Evolutionary conservation across 2,888 invertebrate genomes (phyloP).

Genomic region (Netelia melanura): DNA sequence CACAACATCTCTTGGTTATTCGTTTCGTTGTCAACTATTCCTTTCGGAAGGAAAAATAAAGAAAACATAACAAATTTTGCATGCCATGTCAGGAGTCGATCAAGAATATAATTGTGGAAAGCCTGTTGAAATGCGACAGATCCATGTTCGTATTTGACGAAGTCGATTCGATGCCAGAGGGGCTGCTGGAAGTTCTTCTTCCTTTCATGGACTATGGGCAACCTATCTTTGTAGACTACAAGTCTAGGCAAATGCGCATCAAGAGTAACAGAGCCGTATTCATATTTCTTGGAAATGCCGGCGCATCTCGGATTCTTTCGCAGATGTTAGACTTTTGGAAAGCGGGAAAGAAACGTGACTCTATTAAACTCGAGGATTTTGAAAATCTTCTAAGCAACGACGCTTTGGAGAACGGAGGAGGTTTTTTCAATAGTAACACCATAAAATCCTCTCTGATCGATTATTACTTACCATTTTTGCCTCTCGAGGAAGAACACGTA

Average conservation of each 20-base stretch:
- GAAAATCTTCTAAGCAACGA: slow-evolving; percentile 89
- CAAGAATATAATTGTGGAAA: slow-evolving; percentile 85
- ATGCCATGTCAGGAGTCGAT: slow-evolving; percentile 46
- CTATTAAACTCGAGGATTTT: slow-evolving; percentile 90
- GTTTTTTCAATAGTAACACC: slow-evolving; percentile 92
- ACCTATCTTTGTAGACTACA: slow-evolving; percentile 71
- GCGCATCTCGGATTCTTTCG: slow-evolving; percentile 89
- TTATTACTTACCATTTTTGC: slow-evolving; percentile 97
- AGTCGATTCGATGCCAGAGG: slow-evolving; percentile 95
- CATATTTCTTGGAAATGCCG: slow-evolving; percentile 96
- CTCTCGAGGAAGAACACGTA: slow-evolving; percentile 94
- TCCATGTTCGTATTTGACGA: slow-evolving; percentile 99
- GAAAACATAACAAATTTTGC: not conserved
- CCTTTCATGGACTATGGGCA: slow-evolving; percentile 94
- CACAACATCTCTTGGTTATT: not conserved
- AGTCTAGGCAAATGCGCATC: slow-evolving; percentile 84
- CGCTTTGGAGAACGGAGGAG: slow-evolving; percentile 91
- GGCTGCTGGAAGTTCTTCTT: slow-evolving; percentile 93
- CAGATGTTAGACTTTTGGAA: slow-evolving; percentile 87
- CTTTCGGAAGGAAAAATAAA: not conserved
- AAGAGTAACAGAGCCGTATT: slow-evolving; percentile 90
- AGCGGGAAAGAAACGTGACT: slow-evolving; percentile 87
- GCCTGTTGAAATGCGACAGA: slow-evolving; percentile 89
- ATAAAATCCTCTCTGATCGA: slow-evolving; percentile 95
- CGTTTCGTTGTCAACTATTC: not conserved